These are phyloP conservation scores for Acanthosepion lycidas DNA, from an alignment of 2,888 invertebrate species.

Conservation along the genomic window DNA sequence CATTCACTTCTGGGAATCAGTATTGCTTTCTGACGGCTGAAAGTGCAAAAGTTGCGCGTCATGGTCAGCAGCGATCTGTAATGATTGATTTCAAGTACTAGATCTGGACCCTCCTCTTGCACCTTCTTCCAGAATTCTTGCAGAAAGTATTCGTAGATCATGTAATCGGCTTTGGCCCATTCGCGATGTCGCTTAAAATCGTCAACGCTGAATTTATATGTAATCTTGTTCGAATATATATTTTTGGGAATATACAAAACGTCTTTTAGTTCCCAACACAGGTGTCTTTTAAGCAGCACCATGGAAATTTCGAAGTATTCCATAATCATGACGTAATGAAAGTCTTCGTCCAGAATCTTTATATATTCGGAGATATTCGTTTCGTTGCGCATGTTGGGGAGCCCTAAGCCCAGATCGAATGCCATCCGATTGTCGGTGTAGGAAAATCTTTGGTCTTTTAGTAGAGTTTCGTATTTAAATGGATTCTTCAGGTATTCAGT, in stretches of 20 bases:
- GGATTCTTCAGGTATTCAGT: conserved; percentile 15
- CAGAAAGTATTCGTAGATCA: conserved; percentile 63
- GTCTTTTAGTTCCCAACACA: conserved; percentile 68
- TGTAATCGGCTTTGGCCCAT: conserved; percentile 64
- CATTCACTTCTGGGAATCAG: background rate
- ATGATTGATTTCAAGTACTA: conserved; percentile 54
- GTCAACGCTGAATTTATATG: background rate
- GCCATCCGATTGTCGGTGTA: conserved; percentile 65
- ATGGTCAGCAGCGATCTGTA: conserved; percentile 44
- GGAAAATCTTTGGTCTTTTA: conserved; percentile 44
- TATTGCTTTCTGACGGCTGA: background rate
- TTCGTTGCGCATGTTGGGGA: conserved; percentile 34
- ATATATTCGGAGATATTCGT: conserved; percentile 55
- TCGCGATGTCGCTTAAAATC: conserved; percentile 54
- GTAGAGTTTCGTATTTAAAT: background rate
- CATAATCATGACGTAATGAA: conserved; percentile 67
- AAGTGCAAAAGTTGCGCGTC: background rate
- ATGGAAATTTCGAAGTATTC: conserved; percentile 72
- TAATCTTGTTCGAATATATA: background rate
- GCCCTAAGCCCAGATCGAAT: conserved; percentile 62
- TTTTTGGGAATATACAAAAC: conserved; percentile 62
- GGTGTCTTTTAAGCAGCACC: conserved; percentile 63
- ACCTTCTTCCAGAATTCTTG: conserved; percentile 58
- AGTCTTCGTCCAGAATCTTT: conserved; percentile 57
- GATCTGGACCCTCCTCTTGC: conserved; percentile 50